phyloP scores from a whole-genome alignment of 2,888 invertebrate genomes.

The Nemotelus pantherinus region DNA sequence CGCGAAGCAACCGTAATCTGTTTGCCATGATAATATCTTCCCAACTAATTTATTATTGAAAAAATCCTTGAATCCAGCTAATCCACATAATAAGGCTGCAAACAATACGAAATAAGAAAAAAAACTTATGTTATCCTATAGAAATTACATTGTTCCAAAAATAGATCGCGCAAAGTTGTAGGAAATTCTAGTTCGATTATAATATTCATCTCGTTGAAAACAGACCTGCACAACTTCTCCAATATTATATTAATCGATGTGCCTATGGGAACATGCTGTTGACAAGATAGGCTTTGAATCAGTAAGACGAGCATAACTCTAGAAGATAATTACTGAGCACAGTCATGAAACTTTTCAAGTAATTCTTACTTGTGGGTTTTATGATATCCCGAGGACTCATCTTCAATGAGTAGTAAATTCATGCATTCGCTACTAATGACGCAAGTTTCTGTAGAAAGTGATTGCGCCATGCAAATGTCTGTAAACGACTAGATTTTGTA shows the following conservation, averaged over 20 bases:
- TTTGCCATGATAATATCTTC: slow-evolving; percentile 17
- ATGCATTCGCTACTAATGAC: slow-evolving; percentile 17
- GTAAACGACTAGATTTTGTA: neutral
- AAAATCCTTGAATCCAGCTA: slow-evolving; percentile 30
- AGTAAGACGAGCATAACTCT: slow-evolving; percentile 9
- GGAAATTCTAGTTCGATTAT: slow-evolving; percentile 15
- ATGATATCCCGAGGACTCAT: slow-evolving; percentile 31
- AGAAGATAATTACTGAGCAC: neutral
- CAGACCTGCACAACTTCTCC: slow-evolving; percentile 4
- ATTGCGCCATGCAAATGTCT: slow-evolving; percentile 32
- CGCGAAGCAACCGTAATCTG: slow-evolving; percentile 14
- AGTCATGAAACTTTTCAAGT: neutral
- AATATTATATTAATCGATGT: neutral
- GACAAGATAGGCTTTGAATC: neutral
- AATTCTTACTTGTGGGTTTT: slow-evolving; percentile 34
- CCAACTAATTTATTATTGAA: neutral
- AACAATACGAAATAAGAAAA: neutral
- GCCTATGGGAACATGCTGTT: neutral
- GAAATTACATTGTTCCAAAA: slow-evolving; percentile 34
- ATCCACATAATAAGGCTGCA: slow-evolving; percentile 28
- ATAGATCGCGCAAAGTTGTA: slow-evolving; percentile 23
- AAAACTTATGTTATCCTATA: neutral
- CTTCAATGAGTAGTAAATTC: neutral
- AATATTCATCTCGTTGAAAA: neutral
- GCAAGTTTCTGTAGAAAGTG: slow-evolving; percentile 10